These are phyloP conservation scores for Rhodinocichla rosea DNA, from an alignment of 2,113 vertebrate species.

Conservation along the genomic window DNA sequence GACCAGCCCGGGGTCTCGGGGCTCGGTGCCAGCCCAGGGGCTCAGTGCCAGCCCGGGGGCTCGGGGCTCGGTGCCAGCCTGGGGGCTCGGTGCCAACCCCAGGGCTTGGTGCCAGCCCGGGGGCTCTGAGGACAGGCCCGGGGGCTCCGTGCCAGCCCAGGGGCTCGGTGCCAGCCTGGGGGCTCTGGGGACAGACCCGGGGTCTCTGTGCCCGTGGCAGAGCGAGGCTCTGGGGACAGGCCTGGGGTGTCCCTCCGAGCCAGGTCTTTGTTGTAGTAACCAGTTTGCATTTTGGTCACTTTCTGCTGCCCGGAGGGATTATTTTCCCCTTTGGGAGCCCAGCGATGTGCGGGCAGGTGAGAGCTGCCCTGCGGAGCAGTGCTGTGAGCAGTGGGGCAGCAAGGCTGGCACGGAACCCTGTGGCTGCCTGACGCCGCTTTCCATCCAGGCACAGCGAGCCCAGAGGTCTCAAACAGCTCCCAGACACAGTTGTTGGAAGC, in stretches of 20 bases:
- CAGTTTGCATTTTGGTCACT: rapidly evolving
- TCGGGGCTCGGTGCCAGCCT: too few species aligned
- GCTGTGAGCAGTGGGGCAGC: not conserved
- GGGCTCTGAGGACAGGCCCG: too few species aligned
- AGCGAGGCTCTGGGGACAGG: rapidly evolving
- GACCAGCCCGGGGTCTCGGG: not conserved
- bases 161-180: not conserved
- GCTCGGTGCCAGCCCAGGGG: too few species aligned
- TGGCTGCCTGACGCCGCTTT: rapidly evolving
- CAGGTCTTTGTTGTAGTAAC: not conserved
- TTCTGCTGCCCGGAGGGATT: not conserved
- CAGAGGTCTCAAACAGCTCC: not conserved
- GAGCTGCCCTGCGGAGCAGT: rapidly evolving
- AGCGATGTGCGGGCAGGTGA: rapidly evolving
- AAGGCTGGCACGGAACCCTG: rapidly evolving
- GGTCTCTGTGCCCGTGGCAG: not conserved
- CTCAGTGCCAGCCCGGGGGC: too few species aligned
- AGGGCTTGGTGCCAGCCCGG: too few species aligned
- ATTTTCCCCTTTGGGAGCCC: not conserved
- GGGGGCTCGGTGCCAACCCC: too few species aligned
- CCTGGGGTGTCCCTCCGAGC: rapidly evolving
- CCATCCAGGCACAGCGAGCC: rapidly evolving
- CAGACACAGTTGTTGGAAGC: rapidly evolving
- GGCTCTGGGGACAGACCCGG: rapidly evolving
- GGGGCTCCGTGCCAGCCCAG: too few species aligned